These are phyloP conservation scores for Seriola rivoliana DNA, from an alignment of 2,113 vertebrate genomes.

Conservation along the genomic window DNA sequence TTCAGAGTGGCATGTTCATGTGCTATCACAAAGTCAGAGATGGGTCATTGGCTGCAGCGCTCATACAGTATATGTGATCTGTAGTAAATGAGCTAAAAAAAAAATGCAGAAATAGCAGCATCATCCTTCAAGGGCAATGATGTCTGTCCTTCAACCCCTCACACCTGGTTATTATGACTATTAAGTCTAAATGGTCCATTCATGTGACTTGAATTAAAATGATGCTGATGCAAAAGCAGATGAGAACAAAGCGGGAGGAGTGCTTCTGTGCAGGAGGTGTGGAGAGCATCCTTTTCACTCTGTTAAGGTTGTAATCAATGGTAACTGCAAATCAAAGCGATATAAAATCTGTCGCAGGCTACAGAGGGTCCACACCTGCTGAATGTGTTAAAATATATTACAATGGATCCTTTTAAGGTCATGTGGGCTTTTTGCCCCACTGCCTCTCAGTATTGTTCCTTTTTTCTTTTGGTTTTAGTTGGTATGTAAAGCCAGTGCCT, in stretches of 20 bases:
- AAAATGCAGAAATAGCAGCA: slow-evolving; percentile 18
- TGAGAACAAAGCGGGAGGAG: slow-evolving; percentile 20
- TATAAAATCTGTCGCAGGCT: not conserved
- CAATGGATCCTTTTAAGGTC: slow-evolving; percentile 26
- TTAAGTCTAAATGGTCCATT: slow-evolving; percentile 28
- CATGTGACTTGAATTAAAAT: slow-evolving; percentile 52
- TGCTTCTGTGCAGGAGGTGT: not conserved
- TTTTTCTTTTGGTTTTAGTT: not conserved
- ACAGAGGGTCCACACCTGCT: slow-evolving; percentile 33
- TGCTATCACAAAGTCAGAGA: not conserved
- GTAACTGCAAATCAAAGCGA: slow-evolving; percentile 3
- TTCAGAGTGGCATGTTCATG: not conserved
- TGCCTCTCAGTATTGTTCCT: not conserved
- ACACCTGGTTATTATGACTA: slow-evolving; percentile 45
- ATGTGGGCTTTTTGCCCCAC: slow-evolving; percentile 3
- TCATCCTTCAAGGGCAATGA: slow-evolving; percentile 37
- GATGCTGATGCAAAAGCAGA: not conserved
- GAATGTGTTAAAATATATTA: slow-evolving; percentile 18
- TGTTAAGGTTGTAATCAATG: slow-evolving; percentile 15
- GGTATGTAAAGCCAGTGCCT: not conserved
- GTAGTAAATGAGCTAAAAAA: slow-evolving; percentile 28
- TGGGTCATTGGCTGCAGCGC: not conserved
- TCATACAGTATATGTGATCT: not conserved
- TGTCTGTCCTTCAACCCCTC: slow-evolving; percentile 30
- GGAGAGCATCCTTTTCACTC: slow-evolving; percentile 3